Evolutionary conservation across 2,113 vertebrate species (phyloP), one percentile per base, ranked within the genome.

Genomic region (Myocastor coypus): DNA sequence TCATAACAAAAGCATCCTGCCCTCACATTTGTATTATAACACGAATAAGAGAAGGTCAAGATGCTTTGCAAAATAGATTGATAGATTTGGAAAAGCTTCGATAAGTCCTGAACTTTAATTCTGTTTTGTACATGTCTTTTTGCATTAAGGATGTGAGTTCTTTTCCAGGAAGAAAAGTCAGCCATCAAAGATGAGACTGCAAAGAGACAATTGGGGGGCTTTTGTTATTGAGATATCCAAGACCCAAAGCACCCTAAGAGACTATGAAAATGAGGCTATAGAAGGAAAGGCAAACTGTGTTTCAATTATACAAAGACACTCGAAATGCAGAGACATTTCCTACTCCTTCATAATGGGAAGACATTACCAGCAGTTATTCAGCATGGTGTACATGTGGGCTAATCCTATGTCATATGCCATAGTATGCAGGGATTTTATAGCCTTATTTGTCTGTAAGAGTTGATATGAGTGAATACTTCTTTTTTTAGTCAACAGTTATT

Each of bases 1-100:
- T 97, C 86, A 92, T 95, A 96, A 96, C 83, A 97, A 96, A 96
- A 96, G 95, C 96, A 89, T 97, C 88, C 96, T 97, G 95, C 93
- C 97, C 98, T 97, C 91, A 96, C 96, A 92, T 96, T 96, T 66
- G 93, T 96, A 97, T 69, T 0, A 12, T 66, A 92, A 81, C 7
- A 83, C 7, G 4, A 94, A 87, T 66, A 69, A 22, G 89, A 77
- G 28, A 30, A 94, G 63, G 16, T 14, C 42, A 73, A 46, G 94
- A 46, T 57, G 28, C 13, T 97, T 94, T 89, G 78, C 50, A 61
- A 92, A 87, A 61, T 1, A 0, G 90, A 87, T 91, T 88, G 90
- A 66, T 69, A 50, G 82, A 84, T 90, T 85, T 68, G 94, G 64
- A 57, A 97, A 96, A 95, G 81, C 30, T n/a, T 46, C 61, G 28